A percentile compares a stretch with the other conserved stretches of the same genome.
These are phyloP conservation scores for Balaenoptera acutorostrata DNA, from an alignment of 2,113 vertebrate genomes.

Conservation along the genomic window DNA sequence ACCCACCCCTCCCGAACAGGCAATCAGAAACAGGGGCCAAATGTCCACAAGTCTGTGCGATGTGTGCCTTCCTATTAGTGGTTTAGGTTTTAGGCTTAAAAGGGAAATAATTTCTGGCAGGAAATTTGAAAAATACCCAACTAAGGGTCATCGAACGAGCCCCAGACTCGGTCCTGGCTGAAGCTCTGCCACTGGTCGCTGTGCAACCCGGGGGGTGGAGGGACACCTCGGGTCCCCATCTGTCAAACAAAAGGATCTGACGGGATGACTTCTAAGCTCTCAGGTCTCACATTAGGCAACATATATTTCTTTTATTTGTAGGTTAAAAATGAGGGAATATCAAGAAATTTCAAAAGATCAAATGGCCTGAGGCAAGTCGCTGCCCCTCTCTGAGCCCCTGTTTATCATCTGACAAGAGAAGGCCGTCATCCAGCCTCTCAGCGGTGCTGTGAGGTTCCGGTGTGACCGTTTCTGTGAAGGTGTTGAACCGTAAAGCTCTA, in stretches of 20 bases:
- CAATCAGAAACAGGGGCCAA: not conserved
- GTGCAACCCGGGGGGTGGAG: fast-evolving
- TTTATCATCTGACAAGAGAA: not conserved
- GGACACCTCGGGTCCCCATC: not conserved
- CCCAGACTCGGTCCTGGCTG: not conserved
- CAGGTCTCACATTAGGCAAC: not conserved
- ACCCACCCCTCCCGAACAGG: too few species aligned
- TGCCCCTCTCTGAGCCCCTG: not conserved
- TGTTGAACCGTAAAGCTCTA: not conserved
- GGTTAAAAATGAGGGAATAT: not conserved
- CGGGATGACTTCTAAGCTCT: not conserved
- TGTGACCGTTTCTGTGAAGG: not conserved
- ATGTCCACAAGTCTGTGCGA: fast-evolving
- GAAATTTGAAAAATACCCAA: not conserved
- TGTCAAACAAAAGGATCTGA: not conserved
- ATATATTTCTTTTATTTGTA: not conserved
- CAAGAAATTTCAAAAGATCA: not conserved
- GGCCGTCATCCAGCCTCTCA: not conserved
- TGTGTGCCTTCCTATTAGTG: not conserved
- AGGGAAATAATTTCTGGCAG: not conserved
- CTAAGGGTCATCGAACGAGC: not conserved
- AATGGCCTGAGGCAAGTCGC: not conserved
- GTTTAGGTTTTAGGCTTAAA: not conserved
- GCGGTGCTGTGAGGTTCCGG: fast-evolving
- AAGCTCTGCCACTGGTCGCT: not conserved